phyloP scores from a whole-genome alignment of 2,113 vertebrate species.

The Rhinopomastus cyanomelas region DNA sequence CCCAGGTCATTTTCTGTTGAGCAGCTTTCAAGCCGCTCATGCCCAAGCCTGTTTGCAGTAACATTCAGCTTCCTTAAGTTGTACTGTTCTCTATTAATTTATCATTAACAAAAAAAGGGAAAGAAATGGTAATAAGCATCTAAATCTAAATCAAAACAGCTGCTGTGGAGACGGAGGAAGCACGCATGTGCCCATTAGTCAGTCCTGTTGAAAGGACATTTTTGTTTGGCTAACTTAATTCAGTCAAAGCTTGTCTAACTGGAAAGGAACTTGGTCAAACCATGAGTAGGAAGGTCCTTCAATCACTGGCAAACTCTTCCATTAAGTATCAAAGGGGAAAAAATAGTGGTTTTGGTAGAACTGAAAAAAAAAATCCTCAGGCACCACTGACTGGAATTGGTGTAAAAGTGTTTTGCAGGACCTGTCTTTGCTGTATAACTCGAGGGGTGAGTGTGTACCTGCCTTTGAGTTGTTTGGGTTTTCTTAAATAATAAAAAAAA shows the following conservation, averaged over 20 bases:
- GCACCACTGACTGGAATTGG: neutral
- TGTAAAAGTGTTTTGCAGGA: neutral
- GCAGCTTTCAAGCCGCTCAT: too few relatives aligned
- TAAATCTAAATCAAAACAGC: neutral
- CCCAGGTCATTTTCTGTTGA: too few relatives aligned
- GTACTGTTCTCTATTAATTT: neutral
- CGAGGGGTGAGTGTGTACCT: neutral
- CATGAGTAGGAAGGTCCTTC: neutral
- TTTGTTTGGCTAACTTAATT: neutral
- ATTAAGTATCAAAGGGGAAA: neutral
- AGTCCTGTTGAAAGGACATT: neutral
- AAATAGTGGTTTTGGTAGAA: neutral
- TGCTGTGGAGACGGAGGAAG: neutral
- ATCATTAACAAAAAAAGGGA: neutral
- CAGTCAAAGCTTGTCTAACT: neutral
- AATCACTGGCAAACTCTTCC: neutral
- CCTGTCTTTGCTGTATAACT: neutral
- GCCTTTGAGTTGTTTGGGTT: neutral
- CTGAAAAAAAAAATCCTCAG: neutral
- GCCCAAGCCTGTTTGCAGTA: too few relatives aligned
- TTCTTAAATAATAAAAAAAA: neutral
- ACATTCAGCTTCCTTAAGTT: neutral
- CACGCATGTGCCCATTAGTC: neutral
- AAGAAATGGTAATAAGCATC: neutral
- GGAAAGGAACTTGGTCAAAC: neutral